phyloP scores from a whole-genome alignment of 2,113 vertebrate genomes.

The Struthio camelus region DNA sequence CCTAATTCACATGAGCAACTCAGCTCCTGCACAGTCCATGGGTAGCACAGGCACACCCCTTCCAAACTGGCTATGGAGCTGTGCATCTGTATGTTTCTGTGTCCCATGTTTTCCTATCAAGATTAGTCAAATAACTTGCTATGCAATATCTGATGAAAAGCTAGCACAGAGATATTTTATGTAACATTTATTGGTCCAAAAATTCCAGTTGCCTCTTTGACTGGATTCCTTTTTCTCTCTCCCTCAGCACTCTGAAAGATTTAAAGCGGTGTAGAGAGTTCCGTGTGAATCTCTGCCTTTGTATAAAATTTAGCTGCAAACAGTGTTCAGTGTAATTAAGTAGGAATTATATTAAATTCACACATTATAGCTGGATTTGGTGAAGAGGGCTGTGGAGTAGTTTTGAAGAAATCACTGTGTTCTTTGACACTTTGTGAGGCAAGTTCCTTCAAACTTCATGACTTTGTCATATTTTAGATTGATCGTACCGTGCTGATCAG shows the following conservation, averaged over 20 bases:
- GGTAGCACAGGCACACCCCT: background rate
- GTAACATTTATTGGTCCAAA: background rate
- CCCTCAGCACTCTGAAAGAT: background rate
- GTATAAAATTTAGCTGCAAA: background rate
- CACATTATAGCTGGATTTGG: background rate
- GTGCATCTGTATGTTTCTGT: background rate
- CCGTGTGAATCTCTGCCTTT: background rate
- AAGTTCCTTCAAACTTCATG: constrained; percentile 34
- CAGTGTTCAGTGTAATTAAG: background rate
- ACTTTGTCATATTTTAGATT: background rate
- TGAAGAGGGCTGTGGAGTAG: background rate
- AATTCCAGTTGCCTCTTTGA: background rate
- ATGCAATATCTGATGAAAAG: background rate
- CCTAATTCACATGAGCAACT: background rate
- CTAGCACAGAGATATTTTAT: background rate
- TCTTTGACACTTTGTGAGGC: background rate
- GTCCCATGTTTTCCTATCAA: background rate
- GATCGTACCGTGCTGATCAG: background rate
- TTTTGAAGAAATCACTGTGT: background rate
- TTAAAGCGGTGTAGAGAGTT: background rate
- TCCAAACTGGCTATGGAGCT: fast-evolving
- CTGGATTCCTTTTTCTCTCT: background rate
- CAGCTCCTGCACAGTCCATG: fast-evolving
- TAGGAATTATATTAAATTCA: background rate
- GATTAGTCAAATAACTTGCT: background rate